Evolutionary conservation across 2,113 vertebrate species (phyloP), one percentile per base, ranked within the genome.

Genomic region (Heterotis niloticus): DNA sequence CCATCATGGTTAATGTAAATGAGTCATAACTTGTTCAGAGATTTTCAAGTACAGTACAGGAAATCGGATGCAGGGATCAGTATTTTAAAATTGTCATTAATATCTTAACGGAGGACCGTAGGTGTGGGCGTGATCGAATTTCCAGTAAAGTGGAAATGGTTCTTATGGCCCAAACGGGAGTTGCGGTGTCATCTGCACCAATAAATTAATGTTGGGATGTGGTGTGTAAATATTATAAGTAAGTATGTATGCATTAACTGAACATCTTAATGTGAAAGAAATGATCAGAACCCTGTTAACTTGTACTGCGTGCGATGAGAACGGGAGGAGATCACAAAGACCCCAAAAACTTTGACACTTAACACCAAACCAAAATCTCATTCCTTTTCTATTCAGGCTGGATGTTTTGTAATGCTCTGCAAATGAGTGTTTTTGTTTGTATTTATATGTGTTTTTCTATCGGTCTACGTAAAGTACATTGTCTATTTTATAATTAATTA

Each of bases 401-500:
- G 90, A 91, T 90, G 90, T 92, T 92, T 93, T 91, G 89, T 93
- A 91, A 90, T 86, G 86, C 85, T 84, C 87, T 85, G 91, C 89
- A 93, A 90, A 88, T 91, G 90, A 89, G 52, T 85, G 87, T 86
- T 92, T 88, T 90, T 80, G 87, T 86, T 92, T 88, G 88, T 79
- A 81, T 86, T 93, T 92, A 90, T 93, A 92, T 92, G 92, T 92
- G 92, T 93, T 93, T 92, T 93, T 93, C 92, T 91, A 92, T 92
- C 91, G 91, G 90, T 92, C 91, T 92, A 90, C 91, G 89, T 89
- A 88, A 92, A 91, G 87, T 92, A 92, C 89, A 91, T 90, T 88
- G 90, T 92, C 89, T 93, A 93, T 93, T 93, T 93, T 93, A 93
- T 92, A 90, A 91, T n/a, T n/a, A n/a, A n/a, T 92, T 91, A 92